These are phyloP conservation scores for Prinia subflava DNA, from an alignment of 2,113 vertebrate species.

Conservation along the genomic window DNA sequence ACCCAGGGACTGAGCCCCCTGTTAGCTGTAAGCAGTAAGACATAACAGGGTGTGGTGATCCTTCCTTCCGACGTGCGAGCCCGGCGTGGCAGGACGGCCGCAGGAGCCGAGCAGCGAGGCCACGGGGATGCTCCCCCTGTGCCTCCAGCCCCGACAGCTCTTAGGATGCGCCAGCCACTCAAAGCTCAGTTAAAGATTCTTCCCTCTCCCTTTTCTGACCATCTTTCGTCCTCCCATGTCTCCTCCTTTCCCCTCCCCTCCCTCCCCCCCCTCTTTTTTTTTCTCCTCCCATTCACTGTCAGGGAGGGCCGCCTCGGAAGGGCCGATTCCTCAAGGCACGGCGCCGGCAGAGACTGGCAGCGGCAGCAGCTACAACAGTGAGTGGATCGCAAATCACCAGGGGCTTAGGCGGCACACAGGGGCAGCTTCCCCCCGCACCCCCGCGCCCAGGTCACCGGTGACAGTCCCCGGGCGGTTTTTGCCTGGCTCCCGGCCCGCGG, in stretches of 20 bases:
- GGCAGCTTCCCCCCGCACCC: background rate
- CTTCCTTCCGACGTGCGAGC: conserved; percentile 22
- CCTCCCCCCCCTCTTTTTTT: conserved; percentile 59
- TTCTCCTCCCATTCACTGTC: conserved; percentile 69
- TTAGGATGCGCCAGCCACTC: conserved; percentile 22
- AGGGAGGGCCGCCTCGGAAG: conserved; percentile 71
- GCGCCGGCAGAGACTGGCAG: conserved; percentile 69
- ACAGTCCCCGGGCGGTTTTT: background rate
- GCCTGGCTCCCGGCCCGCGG: background rate
- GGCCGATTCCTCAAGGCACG: conserved; percentile 63
- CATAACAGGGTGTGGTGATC: conserved; percentile 69
- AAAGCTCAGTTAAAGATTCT: conserved; percentile 65
- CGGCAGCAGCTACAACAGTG: conserved; percentile 73
- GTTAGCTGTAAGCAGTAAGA: conserved; percentile 64
- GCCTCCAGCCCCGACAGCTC: background rate
- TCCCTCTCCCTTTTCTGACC: conserved; percentile 70
- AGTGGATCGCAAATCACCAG: conserved; percentile 67
- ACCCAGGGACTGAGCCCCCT: conserved; percentile 40
- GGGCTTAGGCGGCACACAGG: conserved; percentile 47
- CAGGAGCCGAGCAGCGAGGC: background rate
- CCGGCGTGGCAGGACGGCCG: background rate
- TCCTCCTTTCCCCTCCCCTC: conserved; percentile 63
- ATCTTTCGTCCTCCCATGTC: conserved; percentile 68
- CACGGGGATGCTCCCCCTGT: background rate
- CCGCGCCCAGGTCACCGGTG: background rate